These are phyloP conservation scores for Andrena flavipes DNA, from an alignment of 2,888 invertebrate genomes.

Conservation along the genomic window DNA sequence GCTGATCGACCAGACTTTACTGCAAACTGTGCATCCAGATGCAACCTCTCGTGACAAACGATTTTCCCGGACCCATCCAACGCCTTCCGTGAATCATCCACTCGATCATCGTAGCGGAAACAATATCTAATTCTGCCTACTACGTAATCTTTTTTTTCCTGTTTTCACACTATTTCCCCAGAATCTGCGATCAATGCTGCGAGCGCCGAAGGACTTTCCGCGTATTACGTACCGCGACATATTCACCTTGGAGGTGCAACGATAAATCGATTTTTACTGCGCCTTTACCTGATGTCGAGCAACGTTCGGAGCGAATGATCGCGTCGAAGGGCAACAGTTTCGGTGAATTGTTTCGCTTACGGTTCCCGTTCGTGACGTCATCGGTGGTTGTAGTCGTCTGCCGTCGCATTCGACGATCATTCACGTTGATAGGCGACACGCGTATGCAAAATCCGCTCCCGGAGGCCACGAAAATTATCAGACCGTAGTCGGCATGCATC, in stretches of 20 bases:
- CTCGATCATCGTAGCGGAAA: background rate
- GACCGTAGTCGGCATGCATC: constrained; percentile 59
- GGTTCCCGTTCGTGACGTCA: background rate
- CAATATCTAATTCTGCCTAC: constrained; percentile 19
- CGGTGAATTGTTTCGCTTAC: too few relatives aligned
- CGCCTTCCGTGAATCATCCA: background rate
- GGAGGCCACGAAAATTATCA: constrained; percentile 71
- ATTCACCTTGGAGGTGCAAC: constrained; percentile 49
- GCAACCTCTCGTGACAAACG: background rate
- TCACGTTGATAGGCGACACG: constrained; percentile 22
- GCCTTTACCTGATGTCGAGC: background rate
- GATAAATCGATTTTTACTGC: constrained; percentile 45
- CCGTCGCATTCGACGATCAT: background rate
- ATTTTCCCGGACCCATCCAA: background rate
- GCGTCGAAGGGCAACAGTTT: background rate
- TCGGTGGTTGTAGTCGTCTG: background rate
- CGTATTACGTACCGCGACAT: constrained; percentile 43
- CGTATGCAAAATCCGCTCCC: constrained; percentile 39
- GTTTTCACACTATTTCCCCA: constrained; percentile 37
- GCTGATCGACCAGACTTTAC: background rate
- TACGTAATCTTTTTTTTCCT: constrained; percentile 32
- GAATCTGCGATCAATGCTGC: constrained; percentile 43
- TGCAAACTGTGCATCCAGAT: too few relatives aligned
- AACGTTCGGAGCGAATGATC: background rate
- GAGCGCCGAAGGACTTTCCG: constrained; percentile 57